phyloP scores from a whole-genome alignment of 2,797 vertebrate species.

The Pristis pectinata region DNA sequence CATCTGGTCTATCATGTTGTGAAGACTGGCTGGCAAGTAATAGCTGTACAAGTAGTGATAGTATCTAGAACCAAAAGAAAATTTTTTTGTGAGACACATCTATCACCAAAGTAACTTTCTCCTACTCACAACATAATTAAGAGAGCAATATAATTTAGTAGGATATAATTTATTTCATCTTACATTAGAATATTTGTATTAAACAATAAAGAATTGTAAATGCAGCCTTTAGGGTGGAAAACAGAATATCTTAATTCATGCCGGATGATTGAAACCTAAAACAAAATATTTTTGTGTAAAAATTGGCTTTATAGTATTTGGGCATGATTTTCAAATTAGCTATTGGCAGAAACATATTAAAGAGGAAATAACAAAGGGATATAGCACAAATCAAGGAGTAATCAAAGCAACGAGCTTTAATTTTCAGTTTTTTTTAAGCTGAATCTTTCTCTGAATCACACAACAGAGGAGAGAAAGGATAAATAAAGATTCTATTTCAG shows the following conservation, averaged over 20 bases:
- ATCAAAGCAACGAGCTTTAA: background rate
- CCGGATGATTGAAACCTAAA: background rate
- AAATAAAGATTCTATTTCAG: background rate
- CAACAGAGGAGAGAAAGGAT: background rate
- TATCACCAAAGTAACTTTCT: background rate
- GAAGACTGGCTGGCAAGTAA: conserved; percentile 38
- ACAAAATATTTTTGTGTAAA: background rate
- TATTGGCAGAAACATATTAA: background rate
- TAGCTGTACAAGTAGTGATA: conserved; percentile 39
- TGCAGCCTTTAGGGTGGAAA: background rate
- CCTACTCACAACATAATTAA: background rate
- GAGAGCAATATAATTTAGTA: background rate
- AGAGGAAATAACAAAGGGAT: background rate
- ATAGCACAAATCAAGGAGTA: background rate
- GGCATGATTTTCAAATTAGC: background rate
- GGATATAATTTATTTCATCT: background rate
- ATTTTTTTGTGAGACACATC: background rate
- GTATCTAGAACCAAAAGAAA: conserved; percentile 35
- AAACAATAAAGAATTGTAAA: background rate
- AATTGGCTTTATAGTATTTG: background rate
- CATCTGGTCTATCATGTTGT: conserved; percentile 38
- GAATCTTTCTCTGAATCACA: background rate
- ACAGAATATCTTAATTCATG: background rate
- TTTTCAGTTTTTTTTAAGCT: background rate
- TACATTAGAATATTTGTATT: background rate